Conservation (phyloP, 2,113 vertebrate genomes). For the Burhinus bistriatus region DNA sequence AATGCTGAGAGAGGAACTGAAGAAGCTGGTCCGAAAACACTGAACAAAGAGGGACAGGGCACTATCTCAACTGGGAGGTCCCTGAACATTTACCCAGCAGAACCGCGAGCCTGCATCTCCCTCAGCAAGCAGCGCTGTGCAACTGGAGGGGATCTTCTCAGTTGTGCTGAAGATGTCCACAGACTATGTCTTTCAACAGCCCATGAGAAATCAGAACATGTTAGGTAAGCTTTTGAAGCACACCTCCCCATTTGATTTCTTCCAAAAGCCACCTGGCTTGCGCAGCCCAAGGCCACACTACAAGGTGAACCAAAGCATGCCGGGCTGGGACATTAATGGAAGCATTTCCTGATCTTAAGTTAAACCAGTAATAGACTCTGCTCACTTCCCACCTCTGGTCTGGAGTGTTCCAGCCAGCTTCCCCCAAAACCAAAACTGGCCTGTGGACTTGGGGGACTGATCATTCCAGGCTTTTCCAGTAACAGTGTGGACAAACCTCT, state of each 20-base stretch:
- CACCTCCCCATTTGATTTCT: neutral
- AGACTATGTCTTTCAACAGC: neutral
- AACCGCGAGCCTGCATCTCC: neutral
- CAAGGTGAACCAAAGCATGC: accelerated
- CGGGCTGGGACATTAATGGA: neutral
- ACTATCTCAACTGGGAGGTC: neutral
- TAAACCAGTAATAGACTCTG: neutral
- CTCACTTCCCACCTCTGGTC: neutral
- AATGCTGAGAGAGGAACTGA: neutral
- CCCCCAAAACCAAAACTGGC: neutral
- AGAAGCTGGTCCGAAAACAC: neutral
- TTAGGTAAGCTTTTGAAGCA: neutral
- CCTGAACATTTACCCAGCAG: neutral
- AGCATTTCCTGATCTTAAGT: neutral
- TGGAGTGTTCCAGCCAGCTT: neutral
- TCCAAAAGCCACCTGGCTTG: neutral
- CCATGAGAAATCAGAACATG: neutral
- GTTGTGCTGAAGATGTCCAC: neutral
- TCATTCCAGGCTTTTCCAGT: neutral
- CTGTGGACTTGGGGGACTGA: neutral
- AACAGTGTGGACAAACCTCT: neutral
- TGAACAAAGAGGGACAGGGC: neutral
- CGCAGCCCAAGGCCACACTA: neutral
- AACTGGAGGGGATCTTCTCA: neutral
- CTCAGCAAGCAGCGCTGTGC: neutral